A percentile compares a stretch with the other conserved stretches of the same genome.
phyloP scores from a whole-genome alignment of 1,140 invertebrate genomes.

The Drosophila takahashii region DNA sequence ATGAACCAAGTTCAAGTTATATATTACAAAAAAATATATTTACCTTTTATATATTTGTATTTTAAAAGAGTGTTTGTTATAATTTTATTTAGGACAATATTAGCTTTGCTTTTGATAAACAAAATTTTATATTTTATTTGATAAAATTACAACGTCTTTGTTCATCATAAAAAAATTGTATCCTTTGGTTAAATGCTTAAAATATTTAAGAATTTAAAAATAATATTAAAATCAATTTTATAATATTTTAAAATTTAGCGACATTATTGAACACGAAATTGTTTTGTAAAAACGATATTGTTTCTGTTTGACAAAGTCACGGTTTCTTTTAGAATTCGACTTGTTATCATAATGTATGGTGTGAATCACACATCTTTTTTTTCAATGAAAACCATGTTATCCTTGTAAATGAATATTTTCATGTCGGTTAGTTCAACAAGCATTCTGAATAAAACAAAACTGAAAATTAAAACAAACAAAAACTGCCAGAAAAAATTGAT shows the following conservation, averaged over 20 bases:
- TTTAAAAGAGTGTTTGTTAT: not conserved
- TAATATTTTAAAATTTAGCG: no score
- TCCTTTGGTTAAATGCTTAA: no score
- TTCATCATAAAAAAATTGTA: no score
- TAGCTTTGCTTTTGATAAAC: not conserved
- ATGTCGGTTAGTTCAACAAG: constrained; percentile 19
- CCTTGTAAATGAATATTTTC: constrained; percentile 19
- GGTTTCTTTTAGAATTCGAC: not conserved
- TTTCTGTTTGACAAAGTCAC: not conserved
- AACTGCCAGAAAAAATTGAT: constrained; percentile 24
- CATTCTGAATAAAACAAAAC: not conserved
- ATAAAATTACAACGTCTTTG: no score
- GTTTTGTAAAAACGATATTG: not conserved
- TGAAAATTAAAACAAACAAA: constrained; percentile 8
- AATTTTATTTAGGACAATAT: no score
- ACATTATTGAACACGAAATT: no score
- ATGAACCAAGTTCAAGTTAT: not conserved
- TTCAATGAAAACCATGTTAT: constrained; percentile 11
- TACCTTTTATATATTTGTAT: not conserved
- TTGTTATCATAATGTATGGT: not conserved
- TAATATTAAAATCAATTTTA: no score
- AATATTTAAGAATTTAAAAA: no score
- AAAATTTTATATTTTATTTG: not conserved
- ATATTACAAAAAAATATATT: not conserved
- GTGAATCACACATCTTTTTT: not conserved